phyloP scores from a whole-genome alignment of 2,113 vertebrate species.

The Pelobates fuscus region DNA sequence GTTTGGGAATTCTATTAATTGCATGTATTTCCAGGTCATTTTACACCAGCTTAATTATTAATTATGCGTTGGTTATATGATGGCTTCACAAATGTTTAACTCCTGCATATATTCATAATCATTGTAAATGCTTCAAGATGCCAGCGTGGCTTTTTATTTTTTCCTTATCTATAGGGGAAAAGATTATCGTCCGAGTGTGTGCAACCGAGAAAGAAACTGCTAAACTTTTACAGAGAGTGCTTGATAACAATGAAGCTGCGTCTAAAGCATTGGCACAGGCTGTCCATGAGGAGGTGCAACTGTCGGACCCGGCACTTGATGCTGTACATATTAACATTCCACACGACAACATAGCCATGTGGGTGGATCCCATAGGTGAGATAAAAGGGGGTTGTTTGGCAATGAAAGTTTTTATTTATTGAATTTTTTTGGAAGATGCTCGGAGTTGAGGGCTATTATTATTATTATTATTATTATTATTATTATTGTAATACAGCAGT shows the following conservation, averaged over 20 bases:
- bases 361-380: slow-evolving; percentile 88
- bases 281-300: slow-evolving; percentile 74
- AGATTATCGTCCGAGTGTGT: slow-evolving; percentile 73
- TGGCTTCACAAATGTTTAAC: too few relatives aligned
- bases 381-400: neutral
- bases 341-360: slow-evolving; percentile 74
- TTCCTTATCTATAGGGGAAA: slow-evolving; percentile 75
- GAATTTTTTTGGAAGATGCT: too few relatives aligned
- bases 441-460: too few relatives aligned
- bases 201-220: slow-evolving; percentile 69
- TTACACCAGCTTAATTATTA: too few relatives aligned
- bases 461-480: too few relatives aligned
- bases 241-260: slow-evolving; percentile 70
- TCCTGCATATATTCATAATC: too few relatives aligned
- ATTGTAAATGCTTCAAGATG: too few relatives aligned
- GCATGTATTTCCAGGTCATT: too few relatives aligned
- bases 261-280: slow-evolving; percentile 74
- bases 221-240: slow-evolving; percentile 71
- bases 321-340: slow-evolving; percentile 64
- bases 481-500: too few relatives aligned
- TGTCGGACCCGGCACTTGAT: slow-evolving; percentile 62
- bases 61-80: too few relatives aligned
- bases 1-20: too few relatives aligned
- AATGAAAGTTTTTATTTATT: too few relatives aligned
- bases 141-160: neutral